Percentiles rank a stretch among this genome's conserved stretches.
Conservation (phyloP, 2,888 invertebrate genomes). For the Dynastes tityus region DNA sequence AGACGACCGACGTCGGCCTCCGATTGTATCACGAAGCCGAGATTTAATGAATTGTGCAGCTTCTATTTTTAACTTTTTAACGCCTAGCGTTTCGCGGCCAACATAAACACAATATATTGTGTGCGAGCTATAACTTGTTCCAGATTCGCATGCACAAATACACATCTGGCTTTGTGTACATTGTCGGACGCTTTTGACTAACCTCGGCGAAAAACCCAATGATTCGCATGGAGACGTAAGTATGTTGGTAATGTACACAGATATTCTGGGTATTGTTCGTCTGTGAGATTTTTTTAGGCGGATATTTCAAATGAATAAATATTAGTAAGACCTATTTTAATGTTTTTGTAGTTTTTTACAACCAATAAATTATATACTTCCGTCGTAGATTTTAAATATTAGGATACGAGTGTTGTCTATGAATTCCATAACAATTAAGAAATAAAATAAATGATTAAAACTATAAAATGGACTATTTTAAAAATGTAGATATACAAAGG, state of each 20-base stretch:
- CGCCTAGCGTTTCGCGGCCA: constrained; percentile 42
- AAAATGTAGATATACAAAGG: no score
- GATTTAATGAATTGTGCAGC: constrained; percentile 49
- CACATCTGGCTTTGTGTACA: constrained; percentile 28
- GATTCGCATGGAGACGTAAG: not conserved
- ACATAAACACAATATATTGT: constrained; percentile 40
- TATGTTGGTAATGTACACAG: not conserved
- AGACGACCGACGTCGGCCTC: constrained; percentile 25
- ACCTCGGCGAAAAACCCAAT: not conserved
- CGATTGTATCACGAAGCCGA: constrained; percentile 43
- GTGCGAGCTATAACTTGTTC: constrained; percentile 39
- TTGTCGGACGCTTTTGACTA: constrained; percentile 13
- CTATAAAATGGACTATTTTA: no score
- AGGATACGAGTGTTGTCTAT: no score
- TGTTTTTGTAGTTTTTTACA: not conserved
- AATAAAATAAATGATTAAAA: no score
- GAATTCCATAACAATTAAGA: not conserved
- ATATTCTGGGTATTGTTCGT: not conserved
- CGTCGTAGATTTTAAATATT: no score
- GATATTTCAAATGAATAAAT: constrained; percentile 4
- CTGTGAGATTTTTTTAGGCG: not conserved
- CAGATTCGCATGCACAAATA: constrained; percentile 35
- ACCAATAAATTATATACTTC: no score
- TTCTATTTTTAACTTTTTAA: constrained; percentile 49
- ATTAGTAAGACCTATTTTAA: constrained; percentile 11